Evolutionary conservation across 2,888 invertebrate genomes (phyloP).

Genomic region (Acrobasis suavella): DNA sequence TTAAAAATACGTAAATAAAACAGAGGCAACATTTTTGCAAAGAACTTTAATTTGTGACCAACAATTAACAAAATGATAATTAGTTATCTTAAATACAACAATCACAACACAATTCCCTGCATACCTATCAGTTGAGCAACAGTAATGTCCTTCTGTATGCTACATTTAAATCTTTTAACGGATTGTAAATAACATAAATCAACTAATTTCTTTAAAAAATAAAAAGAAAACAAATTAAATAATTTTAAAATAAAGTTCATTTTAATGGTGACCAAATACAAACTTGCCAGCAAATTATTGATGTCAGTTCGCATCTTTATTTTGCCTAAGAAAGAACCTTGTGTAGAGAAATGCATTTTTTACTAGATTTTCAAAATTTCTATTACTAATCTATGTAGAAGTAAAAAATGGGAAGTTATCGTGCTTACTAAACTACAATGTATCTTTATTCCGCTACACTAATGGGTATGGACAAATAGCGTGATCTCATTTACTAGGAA

Average conservation of each 20-base stretch:
- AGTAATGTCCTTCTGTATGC: constrained; percentile 3
- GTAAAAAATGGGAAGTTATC: not conserved
- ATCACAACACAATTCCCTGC: constrained; percentile 29
- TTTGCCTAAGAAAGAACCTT: not conserved
- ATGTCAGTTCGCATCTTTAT: not conserved
- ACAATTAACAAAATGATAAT: constrained; percentile 8
- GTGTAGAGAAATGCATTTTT: not conserved
- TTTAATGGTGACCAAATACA: not conserved
- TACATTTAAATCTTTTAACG: not conserved
- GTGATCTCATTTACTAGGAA: not conserved
- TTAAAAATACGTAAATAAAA: constrained; percentile 21
- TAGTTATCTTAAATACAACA: constrained; percentile 16
- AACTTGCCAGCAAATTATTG: not conserved
- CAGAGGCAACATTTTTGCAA: constrained; percentile 25
- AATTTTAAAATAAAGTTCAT: not conserved
- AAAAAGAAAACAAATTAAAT: not conserved
- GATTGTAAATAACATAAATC: not conserved
- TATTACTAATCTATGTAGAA: not conserved
- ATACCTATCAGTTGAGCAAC: constrained; percentile 23
- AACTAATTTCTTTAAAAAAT: no score
- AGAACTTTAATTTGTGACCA: constrained; percentile 32
- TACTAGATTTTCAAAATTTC: not conserved
- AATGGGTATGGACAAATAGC: no score
- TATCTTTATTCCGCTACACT: not conserved
- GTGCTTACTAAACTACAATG: not conserved